Evolutionary conservation across 2,797 vertebrate species (phyloP).

Genomic region (Buceros bicornis): DNA sequence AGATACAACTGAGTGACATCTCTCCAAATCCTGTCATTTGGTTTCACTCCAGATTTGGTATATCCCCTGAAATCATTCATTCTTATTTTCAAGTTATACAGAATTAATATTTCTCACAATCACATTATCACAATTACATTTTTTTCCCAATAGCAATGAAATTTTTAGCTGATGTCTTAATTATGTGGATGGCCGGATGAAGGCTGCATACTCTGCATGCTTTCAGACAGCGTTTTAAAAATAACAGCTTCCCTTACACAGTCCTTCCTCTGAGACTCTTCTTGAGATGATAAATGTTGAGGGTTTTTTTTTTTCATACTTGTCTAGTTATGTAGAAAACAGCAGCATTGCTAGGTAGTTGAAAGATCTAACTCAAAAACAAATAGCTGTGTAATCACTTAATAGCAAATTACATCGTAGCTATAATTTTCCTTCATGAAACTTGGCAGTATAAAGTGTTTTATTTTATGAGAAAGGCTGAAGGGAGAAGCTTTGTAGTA

Average conservation of each 20-base stretch:
- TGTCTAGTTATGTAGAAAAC: neutral
- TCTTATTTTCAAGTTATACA: neutral
- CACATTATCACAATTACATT: neutral
- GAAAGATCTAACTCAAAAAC: neutral
- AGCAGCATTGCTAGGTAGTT: neutral
- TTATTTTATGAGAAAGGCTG: neutral
- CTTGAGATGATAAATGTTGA: neutral
- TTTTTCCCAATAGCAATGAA: neutral
- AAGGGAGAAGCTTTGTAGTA: neutral
- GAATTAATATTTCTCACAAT: neutral
- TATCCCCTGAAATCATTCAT: neutral
- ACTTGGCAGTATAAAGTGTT: neutral
- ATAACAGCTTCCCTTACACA: neutral
- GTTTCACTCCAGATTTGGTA: neutral
- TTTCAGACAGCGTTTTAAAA: neutral
- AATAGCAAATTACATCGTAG: neutral
- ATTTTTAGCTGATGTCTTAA: neutral
- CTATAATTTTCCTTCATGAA: neutral
- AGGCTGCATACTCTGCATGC: neutral
- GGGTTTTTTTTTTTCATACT: neutral
- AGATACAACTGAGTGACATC: too few relatives aligned
- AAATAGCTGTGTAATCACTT: neutral
- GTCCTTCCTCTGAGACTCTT: neutral
- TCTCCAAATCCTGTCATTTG: neutral
- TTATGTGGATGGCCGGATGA: neutral